These are phyloP conservation scores for Sander vitreus DNA, from an alignment of 2,113 vertebrate genomes.

Conservation along the genomic window DNA sequence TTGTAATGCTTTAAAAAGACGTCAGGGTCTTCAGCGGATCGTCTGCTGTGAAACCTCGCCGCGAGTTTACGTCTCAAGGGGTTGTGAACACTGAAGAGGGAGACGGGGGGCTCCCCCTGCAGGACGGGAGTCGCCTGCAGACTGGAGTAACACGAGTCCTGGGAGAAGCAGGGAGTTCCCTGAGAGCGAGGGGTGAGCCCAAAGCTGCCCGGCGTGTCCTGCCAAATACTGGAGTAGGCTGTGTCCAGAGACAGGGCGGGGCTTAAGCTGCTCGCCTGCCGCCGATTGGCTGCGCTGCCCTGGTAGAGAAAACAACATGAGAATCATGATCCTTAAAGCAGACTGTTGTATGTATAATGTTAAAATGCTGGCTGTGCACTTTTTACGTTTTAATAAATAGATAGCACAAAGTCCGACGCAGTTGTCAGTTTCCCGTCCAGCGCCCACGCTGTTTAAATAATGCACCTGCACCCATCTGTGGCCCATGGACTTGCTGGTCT, in stretches of 20 bases:
- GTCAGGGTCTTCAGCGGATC: slow-evolving; percentile 82
- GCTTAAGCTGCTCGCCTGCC: slow-evolving; percentile 83
- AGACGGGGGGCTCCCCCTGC: slow-evolving; percentile 81
- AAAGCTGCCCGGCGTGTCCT: slow-evolving; percentile 95
- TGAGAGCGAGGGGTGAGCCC: slow-evolving; percentile 91
- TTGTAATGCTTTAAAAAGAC: slow-evolving; percentile 83
- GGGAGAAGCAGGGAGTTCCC: slow-evolving; percentile 90
- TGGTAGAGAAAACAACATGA: slow-evolving; percentile 39
- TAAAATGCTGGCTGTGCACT: too few relatives aligned
- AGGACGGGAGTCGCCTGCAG: slow-evolving; percentile 91
- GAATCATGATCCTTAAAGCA: not conserved
- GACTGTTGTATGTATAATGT: too few relatives aligned
- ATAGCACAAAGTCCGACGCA: too few relatives aligned
- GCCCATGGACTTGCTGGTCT: too few relatives aligned
- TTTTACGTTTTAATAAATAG: too few relatives aligned
- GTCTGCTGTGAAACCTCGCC: slow-evolving; percentile 49
- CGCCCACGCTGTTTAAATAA: too few relatives aligned
- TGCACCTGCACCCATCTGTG: too few relatives aligned
- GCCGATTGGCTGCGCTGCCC: slow-evolving; percentile 79
- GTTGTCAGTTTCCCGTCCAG: too few relatives aligned
- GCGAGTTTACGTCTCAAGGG: slow-evolving; percentile 54
- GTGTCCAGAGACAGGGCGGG: slow-evolving; percentile 96
- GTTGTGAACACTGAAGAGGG: slow-evolving; percentile 59
- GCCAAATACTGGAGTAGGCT: slow-evolving; percentile 95
- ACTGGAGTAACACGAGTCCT: slow-evolving; percentile 94